Evolutionary conservation across 2,797 vertebrate species (phyloP), one percentile per base, ranked within the genome.

Genomic region (Tragelaphus eurycerus): DNA sequence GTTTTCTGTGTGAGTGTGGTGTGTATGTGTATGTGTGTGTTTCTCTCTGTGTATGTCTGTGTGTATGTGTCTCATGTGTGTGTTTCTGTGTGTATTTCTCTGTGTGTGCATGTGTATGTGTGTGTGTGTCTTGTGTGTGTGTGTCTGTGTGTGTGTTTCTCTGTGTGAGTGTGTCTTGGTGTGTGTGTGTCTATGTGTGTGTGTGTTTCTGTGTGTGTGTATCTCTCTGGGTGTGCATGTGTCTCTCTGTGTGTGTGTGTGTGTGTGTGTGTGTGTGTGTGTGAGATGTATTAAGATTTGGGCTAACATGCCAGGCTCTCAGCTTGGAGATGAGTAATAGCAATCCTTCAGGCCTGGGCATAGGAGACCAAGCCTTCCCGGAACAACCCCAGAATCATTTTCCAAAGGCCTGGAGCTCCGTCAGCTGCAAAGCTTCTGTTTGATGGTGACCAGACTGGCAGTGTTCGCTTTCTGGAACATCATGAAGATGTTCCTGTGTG

Each of bases 281-380:
- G 15, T 6, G 13, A 12, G 38, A 1, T 1, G 3, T 31, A 27
- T 27, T 25, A 8, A 29, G 74, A 50, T n/a, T 3, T 7, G 9
- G 29, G 4, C n/a, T 3, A 10, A 27, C 3, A 12, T 7, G 17
- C 27, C 9, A 52, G n/a, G 11, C 2, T 1, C 0, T 48, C 3
- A 7, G 15, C 1, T 23, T 10, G 2, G 16, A 52, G 46, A 10
- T 1, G 19, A 25, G 7, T 5, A 10, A 7, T 21, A 43, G 64
- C 50, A 7, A 25, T 6, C 2, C 34, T 17, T 14, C 1, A 3
- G 27, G 57, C 60, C 16, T 29, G 31, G 48, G 38, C 6, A 6
- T 1, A 9, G 86, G 34, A 60, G 43, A 6, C 38, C 48, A 27
- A 19, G 31, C 3, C 57, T 43, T 34, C 14, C n/a, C 64, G 83